Base-by-base conservation (phyloP, 2,113 vertebrate species). In the Trogon melanurus region DNA sequence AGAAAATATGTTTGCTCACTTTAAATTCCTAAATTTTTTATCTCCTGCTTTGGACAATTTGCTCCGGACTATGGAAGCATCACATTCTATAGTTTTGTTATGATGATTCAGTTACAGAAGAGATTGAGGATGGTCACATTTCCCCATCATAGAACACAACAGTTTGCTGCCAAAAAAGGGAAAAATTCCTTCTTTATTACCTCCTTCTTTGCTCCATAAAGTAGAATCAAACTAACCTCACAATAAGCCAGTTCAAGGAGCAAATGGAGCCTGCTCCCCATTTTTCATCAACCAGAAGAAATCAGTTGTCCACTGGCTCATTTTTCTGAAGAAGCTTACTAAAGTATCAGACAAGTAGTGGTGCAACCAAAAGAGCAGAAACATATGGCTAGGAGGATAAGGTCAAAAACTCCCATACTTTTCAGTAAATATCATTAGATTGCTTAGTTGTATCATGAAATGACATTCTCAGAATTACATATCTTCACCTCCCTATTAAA, bases 181-280 rank as follows among this genome's bases (percentile, higher is more conserved):
- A 23, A 73, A 80, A 92, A 36, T 8, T 32, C 20, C 10, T 45
- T 41, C n/a, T 30, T 53, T 61, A 41, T 16, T 50, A 58, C 44
- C 9, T 67, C 18, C 30, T 71, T 74, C 56, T 75, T 32, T 0
- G 0, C 11, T 86, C 17, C 30, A 12, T 23, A 72, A 0, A 56
- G 3, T 11, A 6, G 21, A 67, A 90, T 69, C 53, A 76, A 76
- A 67, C n/a, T 5, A 2, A 82, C 3, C 9, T 64, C 44, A 62
- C 9, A 60, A 36, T 17, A 61, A 88, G 26, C 7, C 58, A 72
- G 44, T 58, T 64, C 38, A 32, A 60, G 16, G 4, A 79, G 13
- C 7, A 89, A 84, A 66, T 0, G 1, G 5, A 70, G 27, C 6
- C 29, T 56, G 41, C 2, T 10, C 41, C 32, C 3, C 8, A 17